Conservation (phyloP, 2,113 vertebrate genomes). For the Actenoides hombroni region DNA sequence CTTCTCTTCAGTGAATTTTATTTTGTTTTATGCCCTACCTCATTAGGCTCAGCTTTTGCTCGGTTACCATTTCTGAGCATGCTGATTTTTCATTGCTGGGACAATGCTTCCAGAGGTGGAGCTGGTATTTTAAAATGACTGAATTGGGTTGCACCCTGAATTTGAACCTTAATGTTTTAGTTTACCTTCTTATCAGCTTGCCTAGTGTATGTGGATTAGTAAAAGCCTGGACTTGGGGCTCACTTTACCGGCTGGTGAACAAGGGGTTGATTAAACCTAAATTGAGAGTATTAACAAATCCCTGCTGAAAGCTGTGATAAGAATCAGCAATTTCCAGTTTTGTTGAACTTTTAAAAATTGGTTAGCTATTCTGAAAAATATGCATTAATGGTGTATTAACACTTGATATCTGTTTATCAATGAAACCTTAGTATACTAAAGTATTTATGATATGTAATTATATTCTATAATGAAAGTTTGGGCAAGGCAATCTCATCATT, state of each 20-base stretch:
- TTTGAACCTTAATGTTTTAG: neutral
- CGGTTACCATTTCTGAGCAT: neutral
- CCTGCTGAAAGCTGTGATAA: slow-evolving; percentile 9
- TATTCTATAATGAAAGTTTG: neutral
- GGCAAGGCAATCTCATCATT: neutral
- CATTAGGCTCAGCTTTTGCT: neutral
- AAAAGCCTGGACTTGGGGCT: neutral
- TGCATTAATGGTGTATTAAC: slow-evolving; percentile 8
- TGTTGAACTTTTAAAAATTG: slow-evolving; percentile 1
- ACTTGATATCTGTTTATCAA: slow-evolving; percentile 37
- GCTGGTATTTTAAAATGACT: neutral
- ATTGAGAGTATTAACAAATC: neutral
- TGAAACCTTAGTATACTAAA: slow-evolving; percentile 11
- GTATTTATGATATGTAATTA: slow-evolving; percentile 39
- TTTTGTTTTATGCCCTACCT: neutral
- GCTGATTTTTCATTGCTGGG: neutral
- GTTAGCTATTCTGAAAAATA: slow-evolving; percentile 23
- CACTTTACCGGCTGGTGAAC: neutral
- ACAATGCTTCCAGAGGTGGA: neutral
- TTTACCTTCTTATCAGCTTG: neutral
- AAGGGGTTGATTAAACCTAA: slow-evolving; percentile 16
- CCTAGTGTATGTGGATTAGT: neutral
- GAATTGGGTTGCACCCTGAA: neutral
- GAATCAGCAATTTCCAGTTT: slow-evolving; percentile 40
- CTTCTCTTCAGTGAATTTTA: neutral